Evolutionary conservation across 2,113 vertebrate genomes (phyloP).

Genomic region (Sylvietta virens): DNA sequence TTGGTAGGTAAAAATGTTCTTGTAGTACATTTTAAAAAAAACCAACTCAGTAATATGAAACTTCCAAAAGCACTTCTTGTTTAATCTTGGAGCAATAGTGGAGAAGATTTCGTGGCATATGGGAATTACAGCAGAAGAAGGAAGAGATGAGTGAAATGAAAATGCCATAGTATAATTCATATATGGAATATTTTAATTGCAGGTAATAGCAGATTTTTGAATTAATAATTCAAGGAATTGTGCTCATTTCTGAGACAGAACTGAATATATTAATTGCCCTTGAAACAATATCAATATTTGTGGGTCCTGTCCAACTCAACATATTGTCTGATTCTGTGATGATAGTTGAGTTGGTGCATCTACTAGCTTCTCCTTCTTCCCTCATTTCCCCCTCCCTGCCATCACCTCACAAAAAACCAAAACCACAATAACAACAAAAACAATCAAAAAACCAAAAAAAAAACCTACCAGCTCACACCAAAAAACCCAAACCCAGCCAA

Average conservation of each 20-base stretch:
- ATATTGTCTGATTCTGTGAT: not conserved
- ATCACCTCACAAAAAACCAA: not conserved
- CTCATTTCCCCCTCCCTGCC: not conserved
- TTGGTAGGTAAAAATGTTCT: not conserved
- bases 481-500: not conserved
- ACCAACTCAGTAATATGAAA: not conserved
- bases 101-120: not conserved
- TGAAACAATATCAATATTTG: constrained; percentile 13
- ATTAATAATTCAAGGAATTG: not conserved
- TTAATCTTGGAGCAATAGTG: not conserved
- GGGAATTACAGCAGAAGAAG: not conserved
- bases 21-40: not conserved
- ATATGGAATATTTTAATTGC: constrained; percentile 37
- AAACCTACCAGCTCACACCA: not conserved
- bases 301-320: not conserved
- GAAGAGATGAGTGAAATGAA: not conserved
- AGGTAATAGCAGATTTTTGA: not conserved
- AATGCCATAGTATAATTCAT: not conserved
- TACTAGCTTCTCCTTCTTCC: not conserved
- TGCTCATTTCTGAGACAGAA: constrained; percentile 18
- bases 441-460: too few species aligned
- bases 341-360: not conserved
- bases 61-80: not conserved
- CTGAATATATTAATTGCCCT: not conserved
- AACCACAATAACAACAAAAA: not conserved